Evolutionary conservation across 2,113 vertebrate species (phyloP), one percentile per base, ranked within the genome.

Genomic region (Morone saxatilis): DNA sequence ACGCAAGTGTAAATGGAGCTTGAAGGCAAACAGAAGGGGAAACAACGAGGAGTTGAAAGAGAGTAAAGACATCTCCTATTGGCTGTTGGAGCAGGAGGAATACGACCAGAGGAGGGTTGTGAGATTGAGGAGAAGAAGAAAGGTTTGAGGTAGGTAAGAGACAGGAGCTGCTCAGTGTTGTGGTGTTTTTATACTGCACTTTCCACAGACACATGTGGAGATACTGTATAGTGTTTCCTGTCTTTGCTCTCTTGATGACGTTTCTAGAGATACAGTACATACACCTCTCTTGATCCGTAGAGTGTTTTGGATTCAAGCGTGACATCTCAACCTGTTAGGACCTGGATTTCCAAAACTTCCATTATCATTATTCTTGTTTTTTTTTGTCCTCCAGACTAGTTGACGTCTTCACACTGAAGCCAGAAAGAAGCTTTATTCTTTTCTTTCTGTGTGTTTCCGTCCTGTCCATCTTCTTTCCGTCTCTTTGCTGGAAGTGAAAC

Each of bases 401-500:
- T 84, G 62, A 69, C 41, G 5, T 87, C 60, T 85, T 45, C 13
- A 71, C 67, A 54, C 25, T 40, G 43, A 66, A 60, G 66, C 45
- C 71, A 69, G 43, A 78, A 51, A 51, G 43, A 63, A 63, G 57
- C 25, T 74, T 69, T 54, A 69, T 73, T 86, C 54, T 72, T 77
- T 75, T 77, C 76, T 73, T 36, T 61, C 43, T 13, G 40, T 16
- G 50, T 4, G 45, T 71, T 80, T 92, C 61, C 13, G 11, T 74
- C 60, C 70, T 68, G 65, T 89, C 83, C 86, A 82, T 91, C 88
- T 82, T 89, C 84, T 80, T 81, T 84, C 83, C 53, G 63, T 87
- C 78, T 91, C 84, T 79, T 86, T 86, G 93, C 73, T 86, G 62
- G 74, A 87, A 54, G 93, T 94, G 95, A 95, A 96, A 92, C 68